These are phyloP conservation scores for Dendrolimus pini DNA, from an alignment of 2,888 invertebrate genomes.

Conservation along the genomic window DNA sequence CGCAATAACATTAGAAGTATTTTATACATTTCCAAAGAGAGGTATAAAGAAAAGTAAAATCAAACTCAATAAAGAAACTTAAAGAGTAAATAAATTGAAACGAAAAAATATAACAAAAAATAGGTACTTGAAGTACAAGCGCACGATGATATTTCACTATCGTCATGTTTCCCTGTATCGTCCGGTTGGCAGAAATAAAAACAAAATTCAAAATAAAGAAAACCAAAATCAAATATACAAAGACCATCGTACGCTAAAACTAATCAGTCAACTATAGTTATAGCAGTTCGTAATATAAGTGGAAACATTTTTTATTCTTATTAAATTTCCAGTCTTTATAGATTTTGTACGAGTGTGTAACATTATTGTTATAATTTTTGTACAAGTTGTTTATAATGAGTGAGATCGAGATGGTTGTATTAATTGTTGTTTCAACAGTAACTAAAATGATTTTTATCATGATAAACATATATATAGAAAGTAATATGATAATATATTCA, in stretches of 20 bases:
- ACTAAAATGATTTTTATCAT: too few species aligned
- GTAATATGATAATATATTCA: too few species aligned
- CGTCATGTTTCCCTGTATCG: slow-evolving; percentile 44
- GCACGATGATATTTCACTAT: slow-evolving; percentile 41
- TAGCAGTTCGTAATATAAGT: background rate
- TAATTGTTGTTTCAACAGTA: too few species aligned
- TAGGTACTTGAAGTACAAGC: slow-evolving; percentile 52
- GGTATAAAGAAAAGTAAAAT: too few species aligned
- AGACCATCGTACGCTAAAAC: slow-evolving; percentile 20
- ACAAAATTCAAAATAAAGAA: slow-evolving; percentile 14
- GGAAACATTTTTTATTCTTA: too few species aligned
- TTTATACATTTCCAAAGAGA: too few species aligned
- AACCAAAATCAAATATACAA: slow-evolving; percentile 7
- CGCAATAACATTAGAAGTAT: background rate
- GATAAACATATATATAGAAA: too few species aligned
- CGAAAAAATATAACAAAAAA: slow-evolving; percentile 10
- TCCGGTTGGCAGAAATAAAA: slow-evolving; percentile 35
- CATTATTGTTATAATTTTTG: too few species aligned
- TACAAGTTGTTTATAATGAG: too few species aligned
- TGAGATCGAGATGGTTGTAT: too few species aligned
- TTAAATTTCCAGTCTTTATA: too few species aligned
- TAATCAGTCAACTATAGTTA: background rate
- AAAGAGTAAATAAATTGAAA: background rate
- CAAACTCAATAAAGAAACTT: background rate
- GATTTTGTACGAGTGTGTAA: too few species aligned